Evolutionary conservation across 2,888 invertebrate genomes (phyloP).

Genomic region (Tetropium fuscum): DNA sequence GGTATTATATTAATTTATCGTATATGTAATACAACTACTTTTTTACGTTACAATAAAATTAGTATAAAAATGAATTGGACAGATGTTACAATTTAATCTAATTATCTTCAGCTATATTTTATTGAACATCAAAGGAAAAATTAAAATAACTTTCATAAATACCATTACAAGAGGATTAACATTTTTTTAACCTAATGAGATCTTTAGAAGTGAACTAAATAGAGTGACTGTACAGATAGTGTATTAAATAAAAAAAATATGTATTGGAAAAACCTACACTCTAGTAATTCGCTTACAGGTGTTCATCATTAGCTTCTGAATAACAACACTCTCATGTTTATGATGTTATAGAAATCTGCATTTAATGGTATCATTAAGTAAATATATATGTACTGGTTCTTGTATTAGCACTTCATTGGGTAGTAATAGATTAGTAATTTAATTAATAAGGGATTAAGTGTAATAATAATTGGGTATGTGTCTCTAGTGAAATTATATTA

Average conservation of each 20-base stretch:
- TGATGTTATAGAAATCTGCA: background rate
- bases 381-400: no score
- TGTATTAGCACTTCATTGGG: no score
- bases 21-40: no score
- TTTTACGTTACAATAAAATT: no score
- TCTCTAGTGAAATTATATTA: no score
- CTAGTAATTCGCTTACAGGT: background rate
- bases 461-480: no score
- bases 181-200: constrained; percentile 23
- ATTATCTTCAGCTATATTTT: background rate
- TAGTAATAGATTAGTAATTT: no score
- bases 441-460: no score
- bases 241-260: constrained; percentile 1
- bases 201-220: constrained; percentile 17
- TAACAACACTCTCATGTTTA: background rate
- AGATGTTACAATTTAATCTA: no score
- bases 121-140: background rate
- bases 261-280: background rate
- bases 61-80: no score
- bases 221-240: constrained; percentile 1
- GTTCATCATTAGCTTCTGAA: background rate
- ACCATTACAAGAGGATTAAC: constrained; percentile 19
- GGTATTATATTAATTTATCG: no score
- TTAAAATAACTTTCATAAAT: constrained; percentile 6
- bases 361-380: constrained; percentile 3